A percentile compares a stretch with the other conserved stretches of the same genome.
phyloP scores from a whole-genome alignment of 2,888 invertebrate genomes.

The Drosophila affinis region DNA sequence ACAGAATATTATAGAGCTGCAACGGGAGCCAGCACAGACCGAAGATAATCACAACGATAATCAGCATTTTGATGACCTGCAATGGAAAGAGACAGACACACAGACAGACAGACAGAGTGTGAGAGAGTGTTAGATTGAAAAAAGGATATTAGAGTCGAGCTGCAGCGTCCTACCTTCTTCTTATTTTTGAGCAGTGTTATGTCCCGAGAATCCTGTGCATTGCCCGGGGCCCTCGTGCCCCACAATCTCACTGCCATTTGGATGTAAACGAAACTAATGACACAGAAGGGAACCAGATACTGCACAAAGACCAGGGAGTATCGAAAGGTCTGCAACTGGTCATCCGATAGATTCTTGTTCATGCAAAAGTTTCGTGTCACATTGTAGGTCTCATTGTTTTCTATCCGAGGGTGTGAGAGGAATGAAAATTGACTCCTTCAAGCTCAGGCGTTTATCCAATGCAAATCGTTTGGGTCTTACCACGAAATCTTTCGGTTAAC shows the following conservation, averaged over 20 bases:
- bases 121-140: constrained; percentile 11
- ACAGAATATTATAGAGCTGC: constrained; percentile 89
- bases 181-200: constrained; percentile 92
- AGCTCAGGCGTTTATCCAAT: background rate
- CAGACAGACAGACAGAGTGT: constrained; percentile 52
- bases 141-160: constrained; percentile 17
- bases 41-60: constrained; percentile 91
- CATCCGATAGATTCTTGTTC: constrained; percentile 84
- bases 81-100: constrained; percentile 53
- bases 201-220: constrained; percentile 90
- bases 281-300: constrained; percentile 91
- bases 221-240: constrained; percentile 91
- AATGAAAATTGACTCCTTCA: background rate
- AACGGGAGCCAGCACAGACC: constrained; percentile 93
- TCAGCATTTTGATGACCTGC: constrained; percentile 95
- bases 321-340: constrained; percentile 85
- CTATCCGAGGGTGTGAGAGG: constrained; percentile 51
- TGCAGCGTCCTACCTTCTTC: constrained; percentile 87
- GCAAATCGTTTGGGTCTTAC: constrained; percentile 59
- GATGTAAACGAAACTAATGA: constrained; percentile 92
- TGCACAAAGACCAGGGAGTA: constrained; percentile 85
- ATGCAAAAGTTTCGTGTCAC: constrained; percentile 85
- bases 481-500: constrained; percentile 79
- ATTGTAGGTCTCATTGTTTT: constrained; percentile 78
- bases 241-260: constrained; percentile 91